Evolutionary conservation across 2,113 vertebrate genomes (phyloP).

Genomic region (Gadus chalcogrammus): DNA sequence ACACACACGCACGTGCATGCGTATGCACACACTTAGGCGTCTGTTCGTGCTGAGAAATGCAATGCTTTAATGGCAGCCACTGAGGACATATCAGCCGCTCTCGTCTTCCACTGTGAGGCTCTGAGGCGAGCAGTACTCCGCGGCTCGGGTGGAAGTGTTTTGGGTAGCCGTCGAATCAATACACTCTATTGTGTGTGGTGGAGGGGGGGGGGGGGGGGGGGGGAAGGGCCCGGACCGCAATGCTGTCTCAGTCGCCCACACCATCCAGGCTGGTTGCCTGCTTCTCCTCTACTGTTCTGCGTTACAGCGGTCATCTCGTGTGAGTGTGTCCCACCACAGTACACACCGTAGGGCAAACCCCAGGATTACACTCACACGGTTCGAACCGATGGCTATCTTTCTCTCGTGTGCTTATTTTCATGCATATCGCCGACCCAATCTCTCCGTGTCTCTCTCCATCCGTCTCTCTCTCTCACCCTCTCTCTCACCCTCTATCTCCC

Average conservation of each 20-base stretch:
- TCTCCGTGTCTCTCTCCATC: neutral
- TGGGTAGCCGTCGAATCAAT: constrained; percentile 52
- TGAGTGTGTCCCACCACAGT: constrained; percentile 43
- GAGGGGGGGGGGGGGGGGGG: neutral
- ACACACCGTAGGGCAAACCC: constrained; percentile 34
- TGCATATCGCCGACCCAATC: too few species aligned
- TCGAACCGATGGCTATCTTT: constrained; percentile 20
- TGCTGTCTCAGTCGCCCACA: constrained; percentile 42
- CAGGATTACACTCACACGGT: neutral
- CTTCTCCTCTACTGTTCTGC: constrained; percentile 31
- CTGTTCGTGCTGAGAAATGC: constrained; percentile 29
- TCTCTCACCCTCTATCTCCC: neutral
- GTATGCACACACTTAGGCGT: neutral
- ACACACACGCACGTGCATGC: constrained; percentile 5
- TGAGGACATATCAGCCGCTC: constrained; percentile 41
- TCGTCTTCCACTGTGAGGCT: constrained; percentile 23
- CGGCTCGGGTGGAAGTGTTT: constrained; percentile 42
- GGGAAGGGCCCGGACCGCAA: constrained; percentile 34
- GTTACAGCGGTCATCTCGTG: constrained; percentile 35
- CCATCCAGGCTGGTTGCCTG: constrained; percentile 35
- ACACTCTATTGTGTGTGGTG: constrained; percentile 48
- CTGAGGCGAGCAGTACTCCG: constrained; percentile 35
- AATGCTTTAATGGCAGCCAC: constrained; percentile 43
- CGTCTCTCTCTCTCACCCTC: constrained; percentile 7
- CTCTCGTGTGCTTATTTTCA: neutral